Evolutionary conservation across 1,140 invertebrate genomes (phyloP).

Genomic region (Ceratina calcarata): DNA sequence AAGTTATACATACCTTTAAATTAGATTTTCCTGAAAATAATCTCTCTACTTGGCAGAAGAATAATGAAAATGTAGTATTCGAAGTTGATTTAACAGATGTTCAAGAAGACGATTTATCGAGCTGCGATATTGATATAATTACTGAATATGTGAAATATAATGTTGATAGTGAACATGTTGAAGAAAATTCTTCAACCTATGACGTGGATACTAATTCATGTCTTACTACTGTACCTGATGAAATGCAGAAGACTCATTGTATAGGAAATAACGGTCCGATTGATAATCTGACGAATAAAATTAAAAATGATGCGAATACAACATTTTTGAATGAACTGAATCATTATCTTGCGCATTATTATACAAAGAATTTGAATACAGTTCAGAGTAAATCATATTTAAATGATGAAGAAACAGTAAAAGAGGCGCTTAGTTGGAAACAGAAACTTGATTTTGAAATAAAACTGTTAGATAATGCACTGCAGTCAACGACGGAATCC

Average conservation of each 20-base stretch:
- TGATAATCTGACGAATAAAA: background rate
- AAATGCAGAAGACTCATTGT: background rate
- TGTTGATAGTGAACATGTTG: background rate
- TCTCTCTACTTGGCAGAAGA: conserved; percentile 56
- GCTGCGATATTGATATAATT: conserved; percentile 38
- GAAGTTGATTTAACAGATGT: conserved; percentile 57
- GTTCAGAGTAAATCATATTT: background rate
- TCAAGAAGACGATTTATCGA: conserved; percentile 36
- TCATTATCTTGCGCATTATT: background rate
- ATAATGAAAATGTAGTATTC: conserved; percentile 61
- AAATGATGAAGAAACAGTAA: conserved; percentile 37
- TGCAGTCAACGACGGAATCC: conserved; percentile 53
- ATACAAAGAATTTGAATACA: conserved; percentile 3
- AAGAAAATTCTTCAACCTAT: background rate
- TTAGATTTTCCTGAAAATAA: conserved; percentile 31
- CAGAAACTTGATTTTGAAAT: conserved; percentile 71
- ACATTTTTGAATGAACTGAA: conserved; percentile 25
- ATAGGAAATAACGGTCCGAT: background rate
- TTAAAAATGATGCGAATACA: too few relatives aligned
- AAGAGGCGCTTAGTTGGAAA: conserved; percentile 69
- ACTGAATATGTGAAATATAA: conserved; percentile 44
- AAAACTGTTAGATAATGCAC: conserved; percentile 51
- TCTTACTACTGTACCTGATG: background rate
- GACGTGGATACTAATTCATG: background rate
- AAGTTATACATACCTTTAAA: conserved; percentile 46